phyloP scores from a whole-genome alignment of 2,113 vertebrate species.

The Phoenicopterus ruber region DNA sequence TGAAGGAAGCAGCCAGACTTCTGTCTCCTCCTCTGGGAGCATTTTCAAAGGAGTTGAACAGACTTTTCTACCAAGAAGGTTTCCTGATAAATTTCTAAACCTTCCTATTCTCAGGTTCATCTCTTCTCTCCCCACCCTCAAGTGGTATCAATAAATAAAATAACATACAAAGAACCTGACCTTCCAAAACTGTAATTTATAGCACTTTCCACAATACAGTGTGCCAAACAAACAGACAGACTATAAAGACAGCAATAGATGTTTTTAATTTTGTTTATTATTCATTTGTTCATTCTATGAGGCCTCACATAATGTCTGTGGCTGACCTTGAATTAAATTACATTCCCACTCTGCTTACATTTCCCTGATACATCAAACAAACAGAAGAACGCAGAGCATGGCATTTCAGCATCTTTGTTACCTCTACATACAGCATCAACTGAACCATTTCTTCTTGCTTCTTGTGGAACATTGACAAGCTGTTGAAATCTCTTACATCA shows the following conservation, averaged over 20 bases:
- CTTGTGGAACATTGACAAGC: neutral
- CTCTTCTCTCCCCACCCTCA: neutral
- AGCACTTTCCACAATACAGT: neutral
- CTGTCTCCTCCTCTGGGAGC: neutral
- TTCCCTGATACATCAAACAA: neutral
- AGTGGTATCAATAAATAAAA: neutral
- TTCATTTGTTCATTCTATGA: slow-evolving; percentile 4
- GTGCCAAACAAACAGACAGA: neutral
- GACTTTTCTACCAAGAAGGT: neutral
- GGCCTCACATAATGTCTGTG: neutral
- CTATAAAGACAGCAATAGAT: neutral
- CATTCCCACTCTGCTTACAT: neutral
- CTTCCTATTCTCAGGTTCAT: neutral
- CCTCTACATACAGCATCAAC: neutral
- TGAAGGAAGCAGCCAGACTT: neutral
- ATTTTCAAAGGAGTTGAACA: neutral
- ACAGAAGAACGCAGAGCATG: neutral
- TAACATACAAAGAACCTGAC: neutral
- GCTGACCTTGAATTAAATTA: slow-evolving; percentile 42
- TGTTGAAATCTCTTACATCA: slow-evolving; percentile 64
- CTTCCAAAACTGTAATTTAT: neutral
- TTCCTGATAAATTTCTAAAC: neutral
- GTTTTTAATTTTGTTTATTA: slow-evolving; percentile 35
- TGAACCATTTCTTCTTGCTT: neutral
- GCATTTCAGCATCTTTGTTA: neutral